These are phyloP conservation scores for Rattus rattus DNA, from an alignment of 2,113 vertebrate genomes.

Conservation along the genomic window DNA sequence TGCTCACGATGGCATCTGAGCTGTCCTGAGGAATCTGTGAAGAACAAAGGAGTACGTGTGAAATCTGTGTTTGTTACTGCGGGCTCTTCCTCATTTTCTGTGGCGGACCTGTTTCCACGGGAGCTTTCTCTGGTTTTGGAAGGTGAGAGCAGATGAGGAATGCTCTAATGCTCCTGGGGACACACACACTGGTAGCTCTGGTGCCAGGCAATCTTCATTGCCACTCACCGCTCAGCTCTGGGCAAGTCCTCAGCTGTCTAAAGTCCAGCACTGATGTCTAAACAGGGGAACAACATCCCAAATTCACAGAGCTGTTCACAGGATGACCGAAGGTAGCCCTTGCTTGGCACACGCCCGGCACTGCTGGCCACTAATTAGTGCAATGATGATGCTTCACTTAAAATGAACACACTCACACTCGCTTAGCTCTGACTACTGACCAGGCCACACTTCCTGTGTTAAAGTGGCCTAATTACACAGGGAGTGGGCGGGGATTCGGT, in stretches of 20 bases:
- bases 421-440: neutral
- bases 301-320: neutral
- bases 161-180: neutral
- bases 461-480: neutral
- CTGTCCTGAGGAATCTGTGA: slow-evolving; percentile 97
- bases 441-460: neutral
- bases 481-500: neutral
- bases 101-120: neutral
- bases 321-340: neutral
- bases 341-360: neutral
- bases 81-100: neutral
- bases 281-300: neutral
- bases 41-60: slow-evolving; percentile 27
- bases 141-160: fast-evolving
- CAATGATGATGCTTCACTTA: neutral
- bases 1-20: slow-evolving; percentile 96
- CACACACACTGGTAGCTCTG: neutral
- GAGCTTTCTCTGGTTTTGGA: neutral
- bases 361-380: neutral
- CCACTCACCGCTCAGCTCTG: neutral
- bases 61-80: neutral
- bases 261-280: neutral
- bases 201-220: neutral
- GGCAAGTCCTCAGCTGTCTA: neutral
- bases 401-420: neutral